Evolutionary conservation across 2,888 invertebrate species (phyloP).

Genomic region (Laothoe populi): DNA sequence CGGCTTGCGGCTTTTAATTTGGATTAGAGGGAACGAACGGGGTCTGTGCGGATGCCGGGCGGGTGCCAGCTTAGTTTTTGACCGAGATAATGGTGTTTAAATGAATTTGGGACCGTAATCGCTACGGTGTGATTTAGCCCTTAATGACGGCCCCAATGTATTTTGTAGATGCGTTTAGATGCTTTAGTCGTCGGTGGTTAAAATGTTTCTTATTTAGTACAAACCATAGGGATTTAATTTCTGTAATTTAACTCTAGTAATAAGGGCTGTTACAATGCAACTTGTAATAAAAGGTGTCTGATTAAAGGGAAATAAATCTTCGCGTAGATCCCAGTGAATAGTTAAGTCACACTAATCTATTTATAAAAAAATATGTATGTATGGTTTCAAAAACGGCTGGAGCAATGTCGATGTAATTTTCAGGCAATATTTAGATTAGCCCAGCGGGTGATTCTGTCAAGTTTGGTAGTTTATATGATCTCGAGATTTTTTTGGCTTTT

Average conservation of each 20-base stretch:
- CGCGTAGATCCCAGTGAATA: no score
- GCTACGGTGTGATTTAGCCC: slow-evolving; percentile 44
- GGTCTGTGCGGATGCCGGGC: slow-evolving; percentile 50
- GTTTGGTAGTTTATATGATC: no score
- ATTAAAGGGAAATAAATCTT: no score
- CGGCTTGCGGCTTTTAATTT: slow-evolving; percentile 69
- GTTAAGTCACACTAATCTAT: no score
- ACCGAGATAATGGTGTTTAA: slow-evolving; percentile 71
- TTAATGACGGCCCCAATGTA: slow-evolving; percentile 29
- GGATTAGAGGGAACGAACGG: slow-evolving; percentile 68
- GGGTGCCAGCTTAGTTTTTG: slow-evolving; percentile 62
- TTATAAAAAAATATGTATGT: no score
- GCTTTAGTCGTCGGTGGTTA: not conserved
- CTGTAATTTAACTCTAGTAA: not conserved
- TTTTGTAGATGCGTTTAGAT: slow-evolving; percentile 14
- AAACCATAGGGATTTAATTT: not conserved
- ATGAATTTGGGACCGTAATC: slow-evolving; percentile 61
- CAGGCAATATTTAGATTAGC: no score
- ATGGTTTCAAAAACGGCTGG: no score
- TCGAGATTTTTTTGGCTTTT: no score
- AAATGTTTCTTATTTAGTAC: not conserved
- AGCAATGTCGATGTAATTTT: no score
- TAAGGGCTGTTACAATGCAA: no score
- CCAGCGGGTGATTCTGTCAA: no score
- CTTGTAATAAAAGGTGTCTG: no score